phyloP scores from a whole-genome alignment of 2,113 vertebrate species.

The Machaerirhynchus nigripectus region DNA sequence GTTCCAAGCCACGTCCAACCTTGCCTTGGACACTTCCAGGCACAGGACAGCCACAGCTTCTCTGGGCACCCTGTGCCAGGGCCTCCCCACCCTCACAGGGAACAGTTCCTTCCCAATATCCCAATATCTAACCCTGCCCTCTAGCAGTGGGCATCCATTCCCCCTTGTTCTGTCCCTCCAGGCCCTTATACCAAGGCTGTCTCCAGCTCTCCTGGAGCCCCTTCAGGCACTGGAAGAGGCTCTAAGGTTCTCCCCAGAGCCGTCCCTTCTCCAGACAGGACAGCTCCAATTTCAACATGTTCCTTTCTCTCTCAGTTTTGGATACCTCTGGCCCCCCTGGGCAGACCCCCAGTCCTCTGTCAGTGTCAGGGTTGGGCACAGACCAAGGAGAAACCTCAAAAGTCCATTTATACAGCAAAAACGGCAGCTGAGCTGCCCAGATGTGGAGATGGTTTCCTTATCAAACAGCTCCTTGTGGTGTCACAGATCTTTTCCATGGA shows the following conservation, averaged over 20 bases:
- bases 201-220: not conserved
- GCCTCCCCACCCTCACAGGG: not conserved
- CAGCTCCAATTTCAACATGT: not conserved
- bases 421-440: not conserved
- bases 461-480: not conserved
- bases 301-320: not conserved
- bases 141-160: not conserved
- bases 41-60: not conserved
- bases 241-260: not conserved
- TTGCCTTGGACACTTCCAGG: not conserved
- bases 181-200: rapidly evolving
- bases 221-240: not conserved
- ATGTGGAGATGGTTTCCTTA: not conserved
- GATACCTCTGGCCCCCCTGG: not conserved
- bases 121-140: not conserved
- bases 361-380: not conserved
- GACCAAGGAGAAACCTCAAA: not conserved
- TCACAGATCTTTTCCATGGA: not conserved
- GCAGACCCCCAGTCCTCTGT: not conserved
- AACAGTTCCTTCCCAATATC: not conserved
- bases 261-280: not conserved
- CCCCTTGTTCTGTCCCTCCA: not conserved
- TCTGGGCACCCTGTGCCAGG: not conserved
- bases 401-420: not conserved
- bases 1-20: rapidly evolving